Percentiles rank a stretch among this genome's conserved stretches.
These are phyloP conservation scores for Delia radicum DNA, from an alignment of 1,140 invertebrate genomes.

Conservation along the genomic window DNA sequence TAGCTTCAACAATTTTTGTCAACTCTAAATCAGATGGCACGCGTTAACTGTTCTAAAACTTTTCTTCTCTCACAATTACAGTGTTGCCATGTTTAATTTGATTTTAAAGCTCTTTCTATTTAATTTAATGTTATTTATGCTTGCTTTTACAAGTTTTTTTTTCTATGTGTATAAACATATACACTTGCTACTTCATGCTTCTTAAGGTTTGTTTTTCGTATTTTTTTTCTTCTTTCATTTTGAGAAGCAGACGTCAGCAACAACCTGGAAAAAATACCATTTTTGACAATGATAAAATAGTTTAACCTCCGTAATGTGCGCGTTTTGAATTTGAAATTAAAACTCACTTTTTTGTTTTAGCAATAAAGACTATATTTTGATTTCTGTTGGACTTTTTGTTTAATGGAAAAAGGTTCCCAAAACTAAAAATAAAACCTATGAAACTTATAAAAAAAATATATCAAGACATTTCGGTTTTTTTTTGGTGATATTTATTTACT, in stretches of 20 bases:
- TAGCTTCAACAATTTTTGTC: too few species aligned
- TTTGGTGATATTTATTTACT: not conserved
- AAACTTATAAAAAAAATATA: not conserved
- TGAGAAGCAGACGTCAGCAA: not conserved
- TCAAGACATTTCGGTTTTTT: not conserved
- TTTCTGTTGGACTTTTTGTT: not conserved
- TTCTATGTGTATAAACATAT: not conserved
- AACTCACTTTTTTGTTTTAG: not conserved
- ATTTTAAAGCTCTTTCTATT: too few species aligned
- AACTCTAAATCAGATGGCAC: too few species aligned
- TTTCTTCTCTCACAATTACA: too few species aligned
- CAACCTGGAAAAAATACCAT: conserved; percentile 1
- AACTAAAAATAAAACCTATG: not conserved
- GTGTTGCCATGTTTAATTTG: too few species aligned
- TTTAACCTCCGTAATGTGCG: conserved; percentile 1
- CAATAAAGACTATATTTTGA: not conserved
- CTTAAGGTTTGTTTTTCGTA: not conserved
- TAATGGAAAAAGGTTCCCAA: not conserved
- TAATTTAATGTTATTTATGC: too few species aligned
- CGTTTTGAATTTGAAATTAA: conserved; percentile 5
- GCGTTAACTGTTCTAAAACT: too few species aligned
- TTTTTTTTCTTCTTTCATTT: not conserved
- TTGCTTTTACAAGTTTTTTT: not conserved
- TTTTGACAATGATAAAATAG: conserved; percentile 5
- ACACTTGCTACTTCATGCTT: conserved; percentile 1